Evolutionary conservation across 2,797 vertebrate genomes (phyloP), one percentile per base, ranked within the genome.

Genomic region (Acanthiza pusilla): DNA sequence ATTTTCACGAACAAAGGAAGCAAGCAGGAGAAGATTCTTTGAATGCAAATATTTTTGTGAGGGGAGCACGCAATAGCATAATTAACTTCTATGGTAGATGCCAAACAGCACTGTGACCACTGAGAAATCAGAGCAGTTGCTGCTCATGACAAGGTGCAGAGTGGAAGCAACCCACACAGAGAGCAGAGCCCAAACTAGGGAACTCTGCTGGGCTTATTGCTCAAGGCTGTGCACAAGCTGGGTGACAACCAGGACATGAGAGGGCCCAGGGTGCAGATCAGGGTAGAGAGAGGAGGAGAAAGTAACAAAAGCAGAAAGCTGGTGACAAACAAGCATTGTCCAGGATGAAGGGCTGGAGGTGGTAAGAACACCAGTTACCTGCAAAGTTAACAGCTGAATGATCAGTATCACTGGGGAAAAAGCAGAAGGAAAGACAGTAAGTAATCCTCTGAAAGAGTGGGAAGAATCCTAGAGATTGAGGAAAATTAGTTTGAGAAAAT

Each of bases 201-300:
- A 91, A 62, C n/a, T 74, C 67, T 36, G 8, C 38, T 25, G 54
- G 47, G 34, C 18, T 84, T 40, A 29, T 7, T n/a, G 26, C 30
- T 47, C 17, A 58, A 45, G 45, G 70, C 47, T 72, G 71, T 78
- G 54, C 23, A 27, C n/a, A 63, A 66, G 4, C 22, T 73, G 78
- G 4, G 25, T 50, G 65, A 55, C 23, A 82, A 12, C 18, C 7
- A 38, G 19, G 58, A 70, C 34, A 85, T 34, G 34, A 42, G 38
- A 89, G 51, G 20, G 19, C 7, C 6, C 2, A 5, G 62, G 18
- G 30, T 45, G 25, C 38, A 79, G 68, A 62, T 21, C 0, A 0
- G 5, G 16, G 12, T 18, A 63, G 13, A 53, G 48, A 29, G 19
- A 72, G 19, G 16, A 86, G 29, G 38, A 80, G 11, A 62, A 53